phyloP scores from a whole-genome alignment of 2,113 vertebrate species.

The Heterotis niloticus region DNA sequence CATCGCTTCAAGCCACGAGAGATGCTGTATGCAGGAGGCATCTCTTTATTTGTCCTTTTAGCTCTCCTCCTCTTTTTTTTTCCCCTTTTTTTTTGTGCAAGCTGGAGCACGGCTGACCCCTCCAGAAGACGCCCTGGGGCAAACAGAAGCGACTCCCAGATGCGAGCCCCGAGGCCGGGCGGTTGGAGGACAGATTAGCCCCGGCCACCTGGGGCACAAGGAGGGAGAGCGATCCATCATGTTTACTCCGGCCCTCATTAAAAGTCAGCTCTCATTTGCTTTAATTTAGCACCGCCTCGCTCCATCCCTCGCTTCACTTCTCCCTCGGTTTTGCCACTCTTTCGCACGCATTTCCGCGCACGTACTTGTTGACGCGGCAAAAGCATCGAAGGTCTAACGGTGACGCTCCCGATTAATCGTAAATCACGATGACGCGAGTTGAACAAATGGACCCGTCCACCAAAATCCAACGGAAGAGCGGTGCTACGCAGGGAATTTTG shows the following conservation, averaged over 20 bases:
- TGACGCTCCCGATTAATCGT: background rate
- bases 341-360: background rate
- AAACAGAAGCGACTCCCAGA: conserved; percentile 58
- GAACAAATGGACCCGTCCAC: background rate
- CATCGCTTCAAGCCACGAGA: background rate
- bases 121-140: conserved; percentile 37
- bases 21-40: background rate
- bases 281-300: background rate
- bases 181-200: conserved; percentile 27
- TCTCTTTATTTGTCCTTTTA: background rate
- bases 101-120: conserved; percentile 36
- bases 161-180: conserved; percentile 54
- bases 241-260: conserved; percentile 32
- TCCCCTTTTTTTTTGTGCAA: conserved; percentile 22
- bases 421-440: background rate
- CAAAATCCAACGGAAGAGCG: background rate
- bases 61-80: conserved; percentile 12
- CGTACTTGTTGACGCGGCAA: background rate
- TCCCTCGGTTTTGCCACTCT: too few species aligned
- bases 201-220: conserved; percentile 37
- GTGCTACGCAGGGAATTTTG: background rate
- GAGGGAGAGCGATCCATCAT: conserved; percentile 50
- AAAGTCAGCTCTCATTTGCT: background rate
- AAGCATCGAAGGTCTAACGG: background rate
- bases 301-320: background rate